A percentile compares a stretch with the other conserved stretches of the same genome.
These are phyloP conservation scores for Halichondria panicea DNA, from an alignment of 37 sponge, comb jelly and placozoan species.

Conservation along the genomic window DNA sequence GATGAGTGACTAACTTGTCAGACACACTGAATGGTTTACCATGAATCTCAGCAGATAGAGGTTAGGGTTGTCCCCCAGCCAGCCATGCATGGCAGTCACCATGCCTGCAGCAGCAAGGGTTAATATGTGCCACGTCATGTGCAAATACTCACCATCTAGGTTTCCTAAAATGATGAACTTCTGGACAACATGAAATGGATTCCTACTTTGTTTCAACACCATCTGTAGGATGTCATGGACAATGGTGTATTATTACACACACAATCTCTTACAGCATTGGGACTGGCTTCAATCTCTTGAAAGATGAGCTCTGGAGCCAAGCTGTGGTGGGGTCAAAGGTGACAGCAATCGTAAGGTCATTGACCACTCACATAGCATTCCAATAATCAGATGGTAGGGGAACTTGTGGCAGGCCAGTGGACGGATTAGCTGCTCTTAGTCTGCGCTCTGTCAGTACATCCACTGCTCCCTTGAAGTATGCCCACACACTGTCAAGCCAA, in stretches of 20 bases:
- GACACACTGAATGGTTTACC: constrained; percentile 32
- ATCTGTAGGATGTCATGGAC: constrained; percentile 13
- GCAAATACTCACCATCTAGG: constrained; percentile 34
- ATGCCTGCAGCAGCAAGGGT: constrained; percentile 34
- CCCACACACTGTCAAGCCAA: constrained; percentile 96
- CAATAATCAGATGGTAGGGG: constrained; percentile 69
- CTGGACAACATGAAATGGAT: constrained; percentile 67
- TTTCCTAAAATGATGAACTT: constrained; percentile 57
- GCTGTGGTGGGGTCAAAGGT: constrained; percentile 8
- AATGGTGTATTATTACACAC: neutral
- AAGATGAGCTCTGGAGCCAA: constrained; percentile 57
- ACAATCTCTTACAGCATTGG: constrained; percentile 11
- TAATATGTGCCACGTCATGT: neutral
- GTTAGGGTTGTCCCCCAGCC: constrained; percentile 38
- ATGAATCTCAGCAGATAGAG: constrained; percentile 64
- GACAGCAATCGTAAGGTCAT: too few species aligned
- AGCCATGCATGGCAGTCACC: constrained; percentile 39
- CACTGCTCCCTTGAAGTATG: constrained; percentile 83
- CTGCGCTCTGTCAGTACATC: constrained; percentile 81
- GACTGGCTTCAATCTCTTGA: constrained; percentile 65
- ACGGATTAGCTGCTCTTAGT: neutral
- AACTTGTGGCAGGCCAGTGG: constrained; percentile 13
- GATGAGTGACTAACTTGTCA: neutral
- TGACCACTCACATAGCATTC: constrained; percentile 52
- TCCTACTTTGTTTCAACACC: constrained; percentile 34